A percentile compares a stretch with the other conserved stretches of the same genome.
Evolutionary conservation across 2,113 vertebrate species (phyloP).

Genomic region (Tragelaphus buxtoni): DNA sequence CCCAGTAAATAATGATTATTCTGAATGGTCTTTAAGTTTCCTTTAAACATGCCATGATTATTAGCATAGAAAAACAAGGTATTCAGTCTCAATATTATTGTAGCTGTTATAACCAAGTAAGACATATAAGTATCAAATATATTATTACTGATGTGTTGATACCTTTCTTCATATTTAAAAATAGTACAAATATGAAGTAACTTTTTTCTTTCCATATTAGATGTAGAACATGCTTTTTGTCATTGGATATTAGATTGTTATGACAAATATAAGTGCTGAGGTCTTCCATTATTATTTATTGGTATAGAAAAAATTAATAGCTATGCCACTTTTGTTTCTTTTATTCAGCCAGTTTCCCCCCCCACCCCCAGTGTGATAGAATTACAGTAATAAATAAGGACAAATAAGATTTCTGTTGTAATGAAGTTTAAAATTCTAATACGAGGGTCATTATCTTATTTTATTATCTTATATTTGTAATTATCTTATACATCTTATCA

Average conservation of each 20-base stretch:
- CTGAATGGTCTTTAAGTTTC: background rate
- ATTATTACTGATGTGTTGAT: background rate
- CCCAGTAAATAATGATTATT: background rate
- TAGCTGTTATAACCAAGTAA: background rate
- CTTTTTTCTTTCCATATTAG: slow-evolving; percentile 20
- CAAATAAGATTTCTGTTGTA: background rate
- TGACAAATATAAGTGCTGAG: background rate
- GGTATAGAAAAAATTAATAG: background rate
- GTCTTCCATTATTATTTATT: background rate
- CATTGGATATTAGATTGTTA: background rate
- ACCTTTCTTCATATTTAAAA: background rate
- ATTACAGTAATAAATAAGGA: background rate
- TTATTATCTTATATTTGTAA: background rate
- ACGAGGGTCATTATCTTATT: background rate
- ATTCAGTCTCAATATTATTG: background rate
- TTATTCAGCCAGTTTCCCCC: background rate
- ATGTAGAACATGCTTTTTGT: background rate
- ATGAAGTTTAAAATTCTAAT: background rate
- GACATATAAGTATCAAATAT: background rate
- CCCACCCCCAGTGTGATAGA: fast-evolving
- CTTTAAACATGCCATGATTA: background rate
- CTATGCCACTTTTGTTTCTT: background rate
- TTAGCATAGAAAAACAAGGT: background rate
- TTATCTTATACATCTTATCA: background rate
- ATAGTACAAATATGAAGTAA: background rate